Evolutionary conservation across 2,797 vertebrate genomes (phyloP), one percentile per base, ranked within the genome.

Genomic region (Centropyge bicolor): DNA sequence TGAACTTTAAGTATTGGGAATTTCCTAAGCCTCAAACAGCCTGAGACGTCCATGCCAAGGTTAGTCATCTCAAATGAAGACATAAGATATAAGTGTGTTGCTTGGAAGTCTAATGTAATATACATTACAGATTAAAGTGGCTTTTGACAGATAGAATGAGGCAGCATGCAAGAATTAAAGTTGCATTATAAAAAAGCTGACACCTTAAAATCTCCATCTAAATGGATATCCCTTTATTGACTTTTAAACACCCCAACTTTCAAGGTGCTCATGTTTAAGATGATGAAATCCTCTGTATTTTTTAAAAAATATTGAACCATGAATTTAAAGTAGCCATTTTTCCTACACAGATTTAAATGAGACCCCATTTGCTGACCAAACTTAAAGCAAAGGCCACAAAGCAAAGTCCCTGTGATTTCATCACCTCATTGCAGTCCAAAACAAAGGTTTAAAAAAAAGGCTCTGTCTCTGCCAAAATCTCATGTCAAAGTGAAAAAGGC

Each of bases 391-490:
- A 80, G 49, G 70, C 62, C 17, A 72, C 52, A 78, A 65, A 69
- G 40, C 35, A 43, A 52, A 62, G 49, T 61, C 51, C 49, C 51
- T 65, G 12, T 65, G 43, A 80, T 85, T 82, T 76, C 54, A 67
- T 74, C 65, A 77, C 41, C 45, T 43, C 24, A 16, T 10, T 75
- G 52, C 31, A 62, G 63, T 71, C n/a, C 12, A 9, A n/a, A 14
- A 41, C 49, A 59, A 70, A 38, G 35, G 27, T 13, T 14, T 22
- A 64, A 20, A 60, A 60, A 38, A 51, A 59, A 69, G 52, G 48
- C 60, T 52, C 48, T 57, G 40, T 48, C 52, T 71, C 69, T 71
- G 77, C 81, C 81, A 87, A 87, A 83, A 78, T 77, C 75, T 64
- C 78, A 61, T 73, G 77, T 80, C 76, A 35, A 67, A 79, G 57